Percentiles rank a stretch among this genome's conserved stretches.
phyloP scores from a whole-genome alignment of 2,113 vertebrate species.

The Rhinopomastus cyanomelas region DNA sequence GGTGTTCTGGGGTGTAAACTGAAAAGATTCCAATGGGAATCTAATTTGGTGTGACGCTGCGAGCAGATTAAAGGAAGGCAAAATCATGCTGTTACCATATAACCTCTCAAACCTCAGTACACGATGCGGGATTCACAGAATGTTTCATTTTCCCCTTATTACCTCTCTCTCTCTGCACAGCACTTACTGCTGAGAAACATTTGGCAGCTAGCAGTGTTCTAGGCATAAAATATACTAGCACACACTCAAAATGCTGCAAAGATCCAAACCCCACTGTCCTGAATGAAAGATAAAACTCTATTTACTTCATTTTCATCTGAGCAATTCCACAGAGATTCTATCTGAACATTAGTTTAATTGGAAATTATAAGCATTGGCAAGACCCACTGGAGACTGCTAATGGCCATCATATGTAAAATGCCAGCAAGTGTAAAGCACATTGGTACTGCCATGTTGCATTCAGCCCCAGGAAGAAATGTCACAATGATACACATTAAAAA shows the following conservation, averaged over 20 bases:
- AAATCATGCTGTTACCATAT: neutral
- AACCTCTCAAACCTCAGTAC: neutral
- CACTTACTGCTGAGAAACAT: neutral
- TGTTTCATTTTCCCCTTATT: neutral
- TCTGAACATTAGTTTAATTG: slow-evolving; percentile 26
- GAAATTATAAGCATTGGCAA: neutral
- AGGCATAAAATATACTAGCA: neutral
- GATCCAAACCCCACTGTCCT: neutral
- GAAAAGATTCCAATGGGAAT: neutral
- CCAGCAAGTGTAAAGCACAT: neutral
- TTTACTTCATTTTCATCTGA: slow-evolving; percentile 10
- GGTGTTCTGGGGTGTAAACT: neutral
- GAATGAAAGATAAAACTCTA: neutral
- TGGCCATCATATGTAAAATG: neutral
- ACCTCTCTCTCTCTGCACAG: neutral
- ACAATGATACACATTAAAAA: neutral
- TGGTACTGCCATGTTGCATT: neutral
- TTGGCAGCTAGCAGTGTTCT: neutral
- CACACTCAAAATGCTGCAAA: neutral
- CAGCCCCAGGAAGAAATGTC: neutral
- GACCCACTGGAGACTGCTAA: slow-evolving; percentile 14
- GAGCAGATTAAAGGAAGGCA: neutral
- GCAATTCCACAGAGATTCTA: slow-evolving; percentile 11
- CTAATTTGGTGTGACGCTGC: neutral
- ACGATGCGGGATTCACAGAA: neutral